Evolutionary conservation across 2,888 invertebrate species (phyloP).

Genomic region (Operophtera brumata): DNA sequence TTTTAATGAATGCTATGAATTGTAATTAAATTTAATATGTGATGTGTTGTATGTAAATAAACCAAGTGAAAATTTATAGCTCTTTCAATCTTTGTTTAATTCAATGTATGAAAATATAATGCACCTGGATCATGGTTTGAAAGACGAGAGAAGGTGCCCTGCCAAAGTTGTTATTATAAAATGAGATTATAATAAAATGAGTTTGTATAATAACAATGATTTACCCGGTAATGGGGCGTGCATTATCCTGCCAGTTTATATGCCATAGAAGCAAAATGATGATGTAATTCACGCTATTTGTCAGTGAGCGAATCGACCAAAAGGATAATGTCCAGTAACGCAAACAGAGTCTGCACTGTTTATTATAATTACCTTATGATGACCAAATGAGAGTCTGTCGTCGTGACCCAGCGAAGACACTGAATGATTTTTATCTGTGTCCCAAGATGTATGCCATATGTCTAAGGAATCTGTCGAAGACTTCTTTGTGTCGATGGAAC

Average conservation of each 20-base stretch:
- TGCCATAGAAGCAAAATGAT: constrained; percentile 7
- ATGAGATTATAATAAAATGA: too few species aligned
- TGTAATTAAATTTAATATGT: too few species aligned
- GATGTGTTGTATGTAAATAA: too few species aligned
- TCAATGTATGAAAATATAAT: too few species aligned
- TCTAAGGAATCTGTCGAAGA: constrained; percentile 87
- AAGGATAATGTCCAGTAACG: constrained; percentile 24
- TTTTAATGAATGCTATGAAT: too few species aligned
- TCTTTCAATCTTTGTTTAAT: too few species aligned
- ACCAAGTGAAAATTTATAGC: too few species aligned
- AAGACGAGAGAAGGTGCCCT: too few species aligned
- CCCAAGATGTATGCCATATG: constrained; percentile 85
- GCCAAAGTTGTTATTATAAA: too few species aligned
- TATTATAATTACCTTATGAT: constrained; percentile 65
- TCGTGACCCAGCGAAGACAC: constrained; percentile 81
- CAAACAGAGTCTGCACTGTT: constrained; percentile 34
- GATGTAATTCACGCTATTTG: constrained; percentile 14
- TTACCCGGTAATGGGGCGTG: neutral
- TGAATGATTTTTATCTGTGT: constrained; percentile 83
- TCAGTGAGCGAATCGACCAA: constrained; percentile 24
- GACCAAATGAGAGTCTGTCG: constrained; percentile 66
- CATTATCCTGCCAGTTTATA: constrained; percentile 5
- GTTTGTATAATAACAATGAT: too few species aligned
- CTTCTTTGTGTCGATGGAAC: constrained; percentile 73
- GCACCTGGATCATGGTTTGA: too few species aligned